Evolutionary conservation across 1,140 invertebrate genomes (phyloP).

Genomic region (Atta colombica): DNA sequence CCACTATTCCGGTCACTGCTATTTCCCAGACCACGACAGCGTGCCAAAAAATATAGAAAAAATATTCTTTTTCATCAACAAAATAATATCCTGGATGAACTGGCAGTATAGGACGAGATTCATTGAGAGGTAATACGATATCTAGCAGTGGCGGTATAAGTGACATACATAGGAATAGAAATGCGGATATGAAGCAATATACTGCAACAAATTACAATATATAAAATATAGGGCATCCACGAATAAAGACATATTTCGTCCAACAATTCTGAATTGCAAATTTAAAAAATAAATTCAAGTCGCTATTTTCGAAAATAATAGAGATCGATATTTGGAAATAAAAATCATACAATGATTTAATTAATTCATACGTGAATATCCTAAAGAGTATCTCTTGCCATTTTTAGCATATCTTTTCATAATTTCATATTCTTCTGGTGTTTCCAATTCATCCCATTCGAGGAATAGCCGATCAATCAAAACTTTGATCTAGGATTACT

Average conservation of each 20-base stretch:
- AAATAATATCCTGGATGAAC: constrained; percentile 45
- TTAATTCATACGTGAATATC: constrained; percentile 29
- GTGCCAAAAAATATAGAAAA: constrained; percentile 15
- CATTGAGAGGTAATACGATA: constrained; percentile 48
- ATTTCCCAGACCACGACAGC: constrained; percentile 22
- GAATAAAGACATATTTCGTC: no score
- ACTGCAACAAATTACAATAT: background rate
- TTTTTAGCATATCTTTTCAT: constrained; percentile 45
- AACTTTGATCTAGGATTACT: constrained; percentile 41
- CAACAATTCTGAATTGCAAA: no score
- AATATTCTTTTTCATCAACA: constrained; percentile 50
- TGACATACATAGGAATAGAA: constrained; percentile 1
- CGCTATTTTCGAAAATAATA: no score
- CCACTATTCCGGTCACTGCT: constrained; percentile 16
- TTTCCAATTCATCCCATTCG: constrained; percentile 35
- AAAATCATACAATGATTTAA: background rate
- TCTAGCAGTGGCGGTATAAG: constrained; percentile 41
- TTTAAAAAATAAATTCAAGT: no score
- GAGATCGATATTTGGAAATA: background rate
- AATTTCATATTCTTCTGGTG: constrained; percentile 41
- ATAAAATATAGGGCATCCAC: background rate
- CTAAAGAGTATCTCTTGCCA: constrained; percentile 19
- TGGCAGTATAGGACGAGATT: constrained; percentile 24
- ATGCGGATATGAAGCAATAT: background rate
- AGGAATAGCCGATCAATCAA: constrained; percentile 15